Percentiles rank a stretch among this genome's conserved stretches.
Conservation (phyloP, 2,113 vertebrate species). For the Cyphomyrus discorhynchus region DNA sequence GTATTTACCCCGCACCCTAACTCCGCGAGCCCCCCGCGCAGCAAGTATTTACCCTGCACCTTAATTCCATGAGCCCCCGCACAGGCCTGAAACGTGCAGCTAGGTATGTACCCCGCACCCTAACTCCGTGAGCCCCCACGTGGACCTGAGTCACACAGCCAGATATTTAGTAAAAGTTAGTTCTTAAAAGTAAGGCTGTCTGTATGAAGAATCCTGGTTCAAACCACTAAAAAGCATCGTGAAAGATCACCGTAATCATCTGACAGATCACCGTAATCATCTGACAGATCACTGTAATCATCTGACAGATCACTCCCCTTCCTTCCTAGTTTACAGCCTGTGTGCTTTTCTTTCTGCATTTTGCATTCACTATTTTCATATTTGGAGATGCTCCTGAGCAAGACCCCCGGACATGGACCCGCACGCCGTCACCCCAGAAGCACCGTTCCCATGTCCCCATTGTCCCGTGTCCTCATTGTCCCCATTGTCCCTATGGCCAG, state of each 20-base stretch:
- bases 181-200: background rate
- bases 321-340: background rate
- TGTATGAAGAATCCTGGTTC: background rate
- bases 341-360: background rate
- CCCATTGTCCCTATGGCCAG: background rate
- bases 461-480: background rate
- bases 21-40: conserved; percentile 50
- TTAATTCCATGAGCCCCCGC: no score
- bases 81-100: no score
- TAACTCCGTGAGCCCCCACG: conserved; percentile 66
- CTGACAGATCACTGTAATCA: no score
- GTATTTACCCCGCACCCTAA: background rate
- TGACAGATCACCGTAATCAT: background rate
- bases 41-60: no score
- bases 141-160: background rate
- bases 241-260: no score
- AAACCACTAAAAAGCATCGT: background rate
- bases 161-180: background rate
- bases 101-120: conserved; percentile 67
- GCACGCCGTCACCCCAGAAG: background rate
- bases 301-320: background rate
- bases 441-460: background rate
- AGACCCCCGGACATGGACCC: background rate
- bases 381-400: background rate
- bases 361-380: background rate